Evolutionary conservation across 2,113 vertebrate genomes (phyloP).

Genomic region (Mastomys natalensis): DNA sequence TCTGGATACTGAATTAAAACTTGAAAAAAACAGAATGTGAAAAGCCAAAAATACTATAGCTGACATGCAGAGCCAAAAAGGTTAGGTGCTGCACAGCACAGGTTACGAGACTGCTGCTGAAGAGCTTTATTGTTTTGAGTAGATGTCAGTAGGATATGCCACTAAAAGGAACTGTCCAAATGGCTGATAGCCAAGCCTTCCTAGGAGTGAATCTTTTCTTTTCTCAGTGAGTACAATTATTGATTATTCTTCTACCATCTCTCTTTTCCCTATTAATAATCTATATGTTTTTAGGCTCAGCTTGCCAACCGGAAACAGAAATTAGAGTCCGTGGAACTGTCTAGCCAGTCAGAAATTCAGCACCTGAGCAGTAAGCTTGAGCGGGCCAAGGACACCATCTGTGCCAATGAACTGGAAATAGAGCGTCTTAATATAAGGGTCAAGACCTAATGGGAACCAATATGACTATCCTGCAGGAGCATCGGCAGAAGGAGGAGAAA

Average conservation of each 20-base stretch:
- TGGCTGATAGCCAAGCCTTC: not conserved
- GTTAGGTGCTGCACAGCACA: not conserved
- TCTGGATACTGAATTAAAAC: conserved; percentile 3
- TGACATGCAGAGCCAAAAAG: not conserved
- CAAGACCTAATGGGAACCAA: conserved; percentile 85
- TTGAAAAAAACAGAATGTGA: conserved; percentile 7
- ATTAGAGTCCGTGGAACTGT: conserved; percentile 88
- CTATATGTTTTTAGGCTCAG: conserved; percentile 86
- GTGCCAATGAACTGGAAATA: conserved; percentile 91
- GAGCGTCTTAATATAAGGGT: conserved; percentile 89
- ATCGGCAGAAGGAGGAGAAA: conserved; percentile 86
- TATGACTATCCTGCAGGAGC: conserved; percentile 81
- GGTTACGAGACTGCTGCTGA: not conserved
- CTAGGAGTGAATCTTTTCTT: not conserved
- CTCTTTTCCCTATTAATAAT: not conserved
- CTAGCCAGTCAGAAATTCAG: conserved; percentile 89
- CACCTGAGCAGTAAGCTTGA: conserved; percentile 89
- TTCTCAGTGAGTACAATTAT: not conserved
- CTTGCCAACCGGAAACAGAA: conserved; percentile 84
- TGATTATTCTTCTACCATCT: conserved; percentile 33
- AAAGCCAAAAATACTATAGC: not conserved
- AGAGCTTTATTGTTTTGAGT: not conserved
- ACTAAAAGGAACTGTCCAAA: not conserved
- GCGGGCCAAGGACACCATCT: conserved; percentile 89
- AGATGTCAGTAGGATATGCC: not conserved